Base-by-base conservation (phyloP, 2,797 vertebrate species). In the Peromyscus aztecus region DNA sequence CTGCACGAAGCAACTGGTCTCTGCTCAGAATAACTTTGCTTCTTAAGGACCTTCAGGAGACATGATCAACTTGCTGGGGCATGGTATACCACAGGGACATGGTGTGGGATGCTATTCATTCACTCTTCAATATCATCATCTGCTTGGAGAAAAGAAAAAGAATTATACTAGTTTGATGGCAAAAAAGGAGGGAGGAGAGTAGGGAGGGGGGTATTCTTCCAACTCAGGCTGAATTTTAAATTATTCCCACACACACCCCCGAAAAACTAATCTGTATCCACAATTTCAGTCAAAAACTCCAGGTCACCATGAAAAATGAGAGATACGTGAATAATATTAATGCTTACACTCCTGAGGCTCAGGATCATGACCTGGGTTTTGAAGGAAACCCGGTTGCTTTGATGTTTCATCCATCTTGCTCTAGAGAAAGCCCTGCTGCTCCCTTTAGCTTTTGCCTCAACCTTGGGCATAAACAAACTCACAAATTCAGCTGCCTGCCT, bases 331-430 rank as follows among this genome's bases (percentile, higher is more conserved):
- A 69, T 90, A 91, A 63, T 77, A 73, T 91, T 89, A 81, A 61
- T 12, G n/a, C 46, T 73, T 61, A 82, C 16, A 17, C 34, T 94
- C 91, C 59, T 37, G 75, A 82, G 52, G 46, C 81, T 73, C 27
- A 49, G 63, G 52, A 37, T 95, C 75, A 87, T 94, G 78, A 95
- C 87, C 13, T 88, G 83, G 80, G 88, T 92, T 96, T 94, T 63
- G 94, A 88, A 93, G 89, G 83, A 94, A 95, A 73, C 2, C 7
- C 37, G 34, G 67, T 92, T 89, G 80, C 81, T 94, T 91, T 90
- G 67, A 87, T 29, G 37, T 46, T 97, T 96, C 94, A 95, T 94
- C 83, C 43, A 82, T 93, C 80, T 76, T 19, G 10, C n/a, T 92
- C 69, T 84, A 67, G 71, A 59, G 46, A 61, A 87, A 71, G 27